Conservation (phyloP, 2,797 vertebrate species). For the Cossypha polioptera region DNA sequence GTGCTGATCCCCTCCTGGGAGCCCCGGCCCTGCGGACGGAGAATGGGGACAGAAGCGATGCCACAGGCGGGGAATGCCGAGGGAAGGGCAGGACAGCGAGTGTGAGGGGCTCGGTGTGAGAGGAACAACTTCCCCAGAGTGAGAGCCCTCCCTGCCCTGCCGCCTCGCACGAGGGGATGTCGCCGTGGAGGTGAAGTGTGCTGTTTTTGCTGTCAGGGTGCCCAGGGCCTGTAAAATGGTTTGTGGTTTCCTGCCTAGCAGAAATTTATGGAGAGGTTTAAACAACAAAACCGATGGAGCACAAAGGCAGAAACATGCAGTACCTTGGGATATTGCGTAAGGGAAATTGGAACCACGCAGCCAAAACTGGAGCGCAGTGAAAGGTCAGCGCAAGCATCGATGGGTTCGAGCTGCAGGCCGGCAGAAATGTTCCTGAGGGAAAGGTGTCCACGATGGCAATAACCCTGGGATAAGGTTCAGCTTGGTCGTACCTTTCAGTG, state of each 20-base stretch:
- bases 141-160: neutral
- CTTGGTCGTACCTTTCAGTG: neutral
- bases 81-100: neutral
- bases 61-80: accelerated
- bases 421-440: neutral
- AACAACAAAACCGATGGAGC: neutral
- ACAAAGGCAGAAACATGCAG: neutral
- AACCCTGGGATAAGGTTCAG: neutral
- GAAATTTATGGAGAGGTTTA: neutral
- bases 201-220: neutral
- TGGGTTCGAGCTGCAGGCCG: neutral
- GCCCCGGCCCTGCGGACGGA: neutral
- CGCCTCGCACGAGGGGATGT: neutral
- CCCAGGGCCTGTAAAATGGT: neutral
- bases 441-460: neutral
- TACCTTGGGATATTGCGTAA: neutral
- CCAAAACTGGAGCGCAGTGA: neutral
- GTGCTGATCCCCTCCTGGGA: neutral
- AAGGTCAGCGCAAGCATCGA: neutral
- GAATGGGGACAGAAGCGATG: accelerated
- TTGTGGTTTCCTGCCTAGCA: slow-evolving; percentile 4
- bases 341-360: neutral
- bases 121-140: neutral
- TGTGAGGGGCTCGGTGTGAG: accelerated
- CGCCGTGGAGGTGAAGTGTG: neutral